Percentiles rank a stretch among this genome's conserved stretches.
Evolutionary conservation across 2,888 invertebrate species (phyloP).

Genomic region (Perdita meconis): DNA sequence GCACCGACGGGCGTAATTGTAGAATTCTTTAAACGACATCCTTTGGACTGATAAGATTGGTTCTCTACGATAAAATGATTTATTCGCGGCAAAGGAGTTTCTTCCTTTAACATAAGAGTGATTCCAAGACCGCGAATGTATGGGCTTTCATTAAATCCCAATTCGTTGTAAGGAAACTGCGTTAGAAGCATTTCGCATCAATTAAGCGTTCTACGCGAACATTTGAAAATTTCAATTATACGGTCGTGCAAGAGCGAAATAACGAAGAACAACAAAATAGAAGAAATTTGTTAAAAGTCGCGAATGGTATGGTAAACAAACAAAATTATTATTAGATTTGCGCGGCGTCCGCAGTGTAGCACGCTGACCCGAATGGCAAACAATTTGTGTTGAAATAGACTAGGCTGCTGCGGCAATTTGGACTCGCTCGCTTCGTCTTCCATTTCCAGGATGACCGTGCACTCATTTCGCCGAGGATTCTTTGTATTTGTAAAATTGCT

Average conservation of each 20-base stretch:
- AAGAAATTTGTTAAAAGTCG: too few relatives aligned
- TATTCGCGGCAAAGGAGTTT: not conserved
- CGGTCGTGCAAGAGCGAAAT: too few relatives aligned
- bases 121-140: not conserved
- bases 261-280: too few relatives aligned
- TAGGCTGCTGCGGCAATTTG: slow-evolving; percentile 55
- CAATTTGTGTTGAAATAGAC: slow-evolving; percentile 21
- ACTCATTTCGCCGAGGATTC: slow-evolving; percentile 42
- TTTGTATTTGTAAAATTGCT: slow-evolving; percentile 38
- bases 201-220: not conserved
- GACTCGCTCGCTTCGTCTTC: slow-evolving; percentile 37
- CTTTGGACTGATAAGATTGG: not conserved
- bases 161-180: not conserved
- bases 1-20: not conserved
- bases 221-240: not conserved
- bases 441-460: slow-evolving; percentile 29
- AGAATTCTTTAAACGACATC: not conserved
- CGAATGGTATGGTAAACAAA: too few relatives aligned
- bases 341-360: not conserved
- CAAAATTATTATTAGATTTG: not conserved
- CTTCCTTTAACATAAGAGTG: not conserved
- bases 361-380: not conserved
- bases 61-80: not conserved
- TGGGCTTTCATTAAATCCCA: not conserved
- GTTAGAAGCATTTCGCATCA: not conserved